Percentiles rank a stretch among this genome's conserved stretches.
Conservation (phyloP, 2,888 invertebrate genomes). For the Pterostichus niger region DNA sequence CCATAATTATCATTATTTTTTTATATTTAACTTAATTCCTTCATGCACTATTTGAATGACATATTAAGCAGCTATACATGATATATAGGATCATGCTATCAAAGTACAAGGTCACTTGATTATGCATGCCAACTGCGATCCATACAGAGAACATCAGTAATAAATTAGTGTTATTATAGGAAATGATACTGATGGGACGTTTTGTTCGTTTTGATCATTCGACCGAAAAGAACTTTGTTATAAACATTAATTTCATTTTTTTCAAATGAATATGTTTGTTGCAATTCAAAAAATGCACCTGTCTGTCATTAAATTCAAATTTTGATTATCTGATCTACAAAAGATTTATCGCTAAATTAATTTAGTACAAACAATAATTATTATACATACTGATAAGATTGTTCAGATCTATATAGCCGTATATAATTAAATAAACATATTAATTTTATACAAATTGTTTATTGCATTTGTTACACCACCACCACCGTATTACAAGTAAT, state of each 20-base stretch:
- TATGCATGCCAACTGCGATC: slow-evolving; percentile 10
- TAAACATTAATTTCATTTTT: background rate
- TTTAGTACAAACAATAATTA: slow-evolving; percentile 4
- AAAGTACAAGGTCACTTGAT: slow-evolving; percentile 43
- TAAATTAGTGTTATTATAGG: slow-evolving; percentile 48
- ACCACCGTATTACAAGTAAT: too few species aligned
- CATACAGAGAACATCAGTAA: background rate
- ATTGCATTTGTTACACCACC: too few species aligned
- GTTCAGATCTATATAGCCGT: too few species aligned
- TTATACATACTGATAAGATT: too few species aligned
- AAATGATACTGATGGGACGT: slow-evolving; percentile 14
- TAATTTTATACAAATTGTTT: too few species aligned
- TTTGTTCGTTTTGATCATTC: slow-evolving; percentile 11
- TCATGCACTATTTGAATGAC: slow-evolving; percentile 55
- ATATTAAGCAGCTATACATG: slow-evolving; percentile 19
- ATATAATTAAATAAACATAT: too few species aligned
- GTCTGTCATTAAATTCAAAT: slow-evolving; percentile 21
- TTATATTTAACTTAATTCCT: slow-evolving; percentile 42
- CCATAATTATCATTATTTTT: slow-evolving; percentile 41
- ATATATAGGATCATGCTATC: slow-evolving; percentile 38
- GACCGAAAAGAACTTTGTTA: slow-evolving; percentile 9
- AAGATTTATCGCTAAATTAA: slow-evolving; percentile 24
- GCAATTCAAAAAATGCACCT: background rate
- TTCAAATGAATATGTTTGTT: background rate
- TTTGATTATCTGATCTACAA: slow-evolving; percentile 4